Evolutionary conservation across 2,797 vertebrate genomes (phyloP), one percentile per base, ranked within the genome.

Genomic region (Vespertilio murinus): DNA sequence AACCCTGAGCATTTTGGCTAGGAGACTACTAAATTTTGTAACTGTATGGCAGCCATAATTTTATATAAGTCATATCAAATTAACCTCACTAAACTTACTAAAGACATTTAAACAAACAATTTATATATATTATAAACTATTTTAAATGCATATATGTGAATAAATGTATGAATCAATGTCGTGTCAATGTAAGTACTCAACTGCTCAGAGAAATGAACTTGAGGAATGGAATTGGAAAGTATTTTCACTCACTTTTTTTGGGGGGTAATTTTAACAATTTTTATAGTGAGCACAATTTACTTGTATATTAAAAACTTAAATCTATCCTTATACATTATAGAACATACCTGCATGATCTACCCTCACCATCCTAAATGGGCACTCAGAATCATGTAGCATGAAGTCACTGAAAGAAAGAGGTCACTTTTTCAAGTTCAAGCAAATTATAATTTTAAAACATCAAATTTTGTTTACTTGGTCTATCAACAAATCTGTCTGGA

Each of bases 61-160:
- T 73, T 81, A 86, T 61, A 56, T 65, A 75, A 74, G 30, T 71
- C 71, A 88, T 73, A 83, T 73, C 75, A 82, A 86, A 40, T 75
- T 20, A 65, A 30, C 17, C 52, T 30, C 4, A 71, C 38, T 65
- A n/a, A 65, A 87, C 78, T 88, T 40, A 73, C 16, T 52, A 73
- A 30, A 61, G 40, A 70, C 22, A 85, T 35, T 78, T 70, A 49
- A 87, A 71, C 10, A 42, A 42, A 42, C 42, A 42, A 11, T 42
- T 67, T n/a, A 88, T 42, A 5, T 45, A 47, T 81, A 8, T 64
- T 77, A 75, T n/a, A 71, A 83, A 75, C 61, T 38, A 83, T 86
- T 45, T 67, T 83, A 13, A 38, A 49, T 33, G 49, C 64, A 16
- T 45, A n/a, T 35, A n/a, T 65, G 38, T 86, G 25, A 88, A 71